These are phyloP conservation scores for Boloria selene DNA, from an alignment of 2,888 invertebrate species.

Conservation along the genomic window DNA sequence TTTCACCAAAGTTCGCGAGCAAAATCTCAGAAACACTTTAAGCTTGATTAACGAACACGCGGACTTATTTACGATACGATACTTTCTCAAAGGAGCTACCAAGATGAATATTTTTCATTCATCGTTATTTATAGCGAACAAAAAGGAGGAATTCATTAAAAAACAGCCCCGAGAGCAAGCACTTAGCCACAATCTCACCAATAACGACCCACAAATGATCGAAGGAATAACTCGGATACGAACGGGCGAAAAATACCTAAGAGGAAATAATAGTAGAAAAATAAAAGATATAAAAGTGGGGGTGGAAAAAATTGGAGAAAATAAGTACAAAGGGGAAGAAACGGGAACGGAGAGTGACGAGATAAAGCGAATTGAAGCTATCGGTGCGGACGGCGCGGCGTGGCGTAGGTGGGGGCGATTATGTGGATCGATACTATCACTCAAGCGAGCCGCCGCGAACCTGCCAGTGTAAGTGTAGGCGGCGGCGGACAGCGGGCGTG, in stretches of 20 bases:
- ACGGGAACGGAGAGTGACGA: conserved; percentile 68
- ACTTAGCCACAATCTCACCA: conserved; percentile 74
- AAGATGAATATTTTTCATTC: conserved; percentile 51
- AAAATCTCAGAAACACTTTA: conserved; percentile 33
- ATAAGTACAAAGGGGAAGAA: conserved; percentile 80
- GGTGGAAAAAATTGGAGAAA: conserved; percentile 77
- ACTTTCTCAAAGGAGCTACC: conserved; percentile 34
- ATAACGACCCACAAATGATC: conserved; percentile 77
- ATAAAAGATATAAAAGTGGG: conserved; percentile 76
- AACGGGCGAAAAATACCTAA: conserved; percentile 75
- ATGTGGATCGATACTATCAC: conserved; percentile 80
- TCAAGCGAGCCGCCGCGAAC: conserved; percentile 51
- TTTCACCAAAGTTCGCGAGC: conserved; percentile 34
- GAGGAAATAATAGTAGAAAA: conserved; percentile 79
- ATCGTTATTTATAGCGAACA: conserved; percentile 60
- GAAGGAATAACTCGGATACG: conserved; percentile 65
- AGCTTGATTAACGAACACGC: conserved; percentile 37
- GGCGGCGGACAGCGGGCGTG: conserved; percentile 20
- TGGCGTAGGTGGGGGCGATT: conserved; percentile 74
- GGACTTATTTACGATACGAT: conserved; percentile 28
- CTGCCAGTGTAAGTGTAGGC: conserved; percentile 22
- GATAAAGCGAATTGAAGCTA: conserved; percentile 82
- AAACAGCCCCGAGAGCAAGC: conserved; percentile 64
- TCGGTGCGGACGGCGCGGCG: conserved; percentile 72
- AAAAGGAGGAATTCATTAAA: conserved; percentile 76